phyloP scores from a whole-genome alignment of 2,888 invertebrate genomes.

The Eupeodes luniger region DNA sequence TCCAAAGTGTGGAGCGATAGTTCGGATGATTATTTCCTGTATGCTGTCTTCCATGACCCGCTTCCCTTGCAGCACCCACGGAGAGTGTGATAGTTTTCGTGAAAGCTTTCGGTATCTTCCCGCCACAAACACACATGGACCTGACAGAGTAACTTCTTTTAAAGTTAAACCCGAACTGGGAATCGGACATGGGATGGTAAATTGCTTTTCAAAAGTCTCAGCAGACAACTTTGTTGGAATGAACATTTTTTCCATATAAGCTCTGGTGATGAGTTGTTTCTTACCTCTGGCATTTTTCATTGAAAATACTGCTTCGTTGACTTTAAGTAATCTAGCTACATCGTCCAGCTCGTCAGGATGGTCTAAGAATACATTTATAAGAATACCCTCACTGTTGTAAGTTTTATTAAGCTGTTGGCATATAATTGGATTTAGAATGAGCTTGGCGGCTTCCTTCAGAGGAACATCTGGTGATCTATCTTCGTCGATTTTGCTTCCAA shows the following conservation, averaged over 20 bases:
- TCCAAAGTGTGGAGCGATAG: constrained; percentile 86
- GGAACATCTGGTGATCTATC: constrained; percentile 84
- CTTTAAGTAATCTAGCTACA: constrained; percentile 84
- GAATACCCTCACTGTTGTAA: constrained; percentile 85
- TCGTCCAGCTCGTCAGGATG: constrained; percentile 86
- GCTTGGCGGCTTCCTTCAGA: constrained; percentile 93
- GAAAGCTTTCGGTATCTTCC: constrained; percentile 93
- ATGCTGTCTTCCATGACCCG: constrained; percentile 94
- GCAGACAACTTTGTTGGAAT: constrained; percentile 85
- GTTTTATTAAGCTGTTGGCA: constrained; percentile 85
- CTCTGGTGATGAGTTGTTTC: constrained; percentile 86
- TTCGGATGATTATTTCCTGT: constrained; percentile 92
- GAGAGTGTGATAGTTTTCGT: constrained; percentile 94
- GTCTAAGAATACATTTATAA: constrained; percentile 83
- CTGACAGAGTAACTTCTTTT: constrained; percentile 79
- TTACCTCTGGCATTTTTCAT: constrained; percentile 77
- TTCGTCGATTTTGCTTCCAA: constrained; percentile 84
- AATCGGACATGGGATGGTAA: constrained; percentile 85
- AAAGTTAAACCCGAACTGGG: constrained; percentile 81
- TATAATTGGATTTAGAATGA: constrained; percentile 87
- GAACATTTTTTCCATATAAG: constrained; percentile 86
- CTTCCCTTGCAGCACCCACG: constrained; percentile 94
- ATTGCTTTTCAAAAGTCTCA: constrained; percentile 85
- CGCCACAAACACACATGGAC: constrained; percentile 83
- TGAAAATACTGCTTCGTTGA: constrained; percentile 80